These are phyloP conservation scores for Brachypodius melanocephalos DNA, from an alignment of 2,113 vertebrate species.

Conservation along the genomic window DNA sequence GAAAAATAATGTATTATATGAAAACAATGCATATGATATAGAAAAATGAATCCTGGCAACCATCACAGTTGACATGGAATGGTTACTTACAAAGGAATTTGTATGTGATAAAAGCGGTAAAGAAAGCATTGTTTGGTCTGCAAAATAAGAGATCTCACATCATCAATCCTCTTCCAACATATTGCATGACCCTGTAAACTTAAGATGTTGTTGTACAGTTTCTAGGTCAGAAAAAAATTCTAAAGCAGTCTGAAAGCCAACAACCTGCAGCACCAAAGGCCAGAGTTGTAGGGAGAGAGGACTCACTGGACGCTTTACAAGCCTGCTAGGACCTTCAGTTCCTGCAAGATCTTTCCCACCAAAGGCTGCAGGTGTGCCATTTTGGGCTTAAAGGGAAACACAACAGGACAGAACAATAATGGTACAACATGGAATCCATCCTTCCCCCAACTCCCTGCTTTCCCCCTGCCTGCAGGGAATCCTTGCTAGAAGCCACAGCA, in stretches of 20 bases:
- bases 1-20: neutral
- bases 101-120: neutral
- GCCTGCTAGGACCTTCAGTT: neutral
- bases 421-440: neutral
- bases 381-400: neutral
- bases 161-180: neutral
- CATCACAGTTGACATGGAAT: neutral
- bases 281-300: neutral
- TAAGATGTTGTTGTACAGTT: neutral
- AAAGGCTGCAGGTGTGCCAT: neutral
- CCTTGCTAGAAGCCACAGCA: neutral
- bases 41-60: neutral
- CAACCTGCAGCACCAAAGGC: neutral
- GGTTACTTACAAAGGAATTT: neutral
- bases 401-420: neutral
- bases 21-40: neutral
- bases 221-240: neutral
- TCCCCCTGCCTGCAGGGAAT: neutral
- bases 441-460: neutral
- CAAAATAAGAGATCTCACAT: neutral
- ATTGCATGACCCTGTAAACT: neutral
- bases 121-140: neutral
- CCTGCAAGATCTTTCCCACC: neutral
- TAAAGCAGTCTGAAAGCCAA: fast-evolving
- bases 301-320: fast-evolving